Evolutionary conservation across 2,888 invertebrate genomes (phyloP).

Genomic region (Eumacrocentrus americanus): DNA sequence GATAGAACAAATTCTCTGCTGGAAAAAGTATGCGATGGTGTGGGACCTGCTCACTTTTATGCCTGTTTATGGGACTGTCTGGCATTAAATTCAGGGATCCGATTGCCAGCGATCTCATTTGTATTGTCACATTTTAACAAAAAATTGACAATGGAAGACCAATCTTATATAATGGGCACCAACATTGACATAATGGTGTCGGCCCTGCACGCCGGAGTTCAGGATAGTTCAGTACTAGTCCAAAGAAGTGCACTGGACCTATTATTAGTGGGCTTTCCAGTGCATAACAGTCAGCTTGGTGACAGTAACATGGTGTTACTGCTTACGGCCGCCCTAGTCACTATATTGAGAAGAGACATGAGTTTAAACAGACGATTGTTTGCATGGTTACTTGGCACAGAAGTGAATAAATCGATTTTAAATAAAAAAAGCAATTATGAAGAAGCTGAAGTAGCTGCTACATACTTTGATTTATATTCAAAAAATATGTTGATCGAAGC

Average conservation of each 20-base stretch:
- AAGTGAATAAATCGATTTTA: conserved; percentile 64
- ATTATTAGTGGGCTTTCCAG: conserved; percentile 80
- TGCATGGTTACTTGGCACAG: conserved; percentile 82
- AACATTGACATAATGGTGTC: conserved; percentile 82
- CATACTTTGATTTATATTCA: conserved; percentile 74
- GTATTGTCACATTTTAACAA: conserved; percentile 81
- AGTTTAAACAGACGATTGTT: conserved; percentile 85
- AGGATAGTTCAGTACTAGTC: conserved; percentile 81
- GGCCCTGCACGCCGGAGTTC: conserved; percentile 79
- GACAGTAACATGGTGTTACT: conserved; percentile 74
- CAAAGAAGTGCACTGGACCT: conserved; percentile 87
- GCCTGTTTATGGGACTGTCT: conserved; percentile 89
- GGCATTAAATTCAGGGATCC: conserved; percentile 77
- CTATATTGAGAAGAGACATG: conserved; percentile 85
- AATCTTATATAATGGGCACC: conserved; percentile 81
- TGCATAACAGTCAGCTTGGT: conserved; percentile 77
- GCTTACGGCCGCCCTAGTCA: conserved; percentile 75
- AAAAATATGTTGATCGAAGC: conserved; percentile 72
- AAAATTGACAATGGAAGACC: conserved; percentile 79
- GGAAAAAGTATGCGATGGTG: conserved; percentile 76
- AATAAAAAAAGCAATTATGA: conserved; percentile 52
- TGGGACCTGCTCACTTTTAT: conserved; percentile 81
- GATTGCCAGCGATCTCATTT: conserved; percentile 82
- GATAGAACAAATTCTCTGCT: conserved; percentile 72
- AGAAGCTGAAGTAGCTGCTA: conserved; percentile 56